phyloP scores from a whole-genome alignment of 1,140 invertebrate genomes.

The Zaprionus lachaisei region DNA sequence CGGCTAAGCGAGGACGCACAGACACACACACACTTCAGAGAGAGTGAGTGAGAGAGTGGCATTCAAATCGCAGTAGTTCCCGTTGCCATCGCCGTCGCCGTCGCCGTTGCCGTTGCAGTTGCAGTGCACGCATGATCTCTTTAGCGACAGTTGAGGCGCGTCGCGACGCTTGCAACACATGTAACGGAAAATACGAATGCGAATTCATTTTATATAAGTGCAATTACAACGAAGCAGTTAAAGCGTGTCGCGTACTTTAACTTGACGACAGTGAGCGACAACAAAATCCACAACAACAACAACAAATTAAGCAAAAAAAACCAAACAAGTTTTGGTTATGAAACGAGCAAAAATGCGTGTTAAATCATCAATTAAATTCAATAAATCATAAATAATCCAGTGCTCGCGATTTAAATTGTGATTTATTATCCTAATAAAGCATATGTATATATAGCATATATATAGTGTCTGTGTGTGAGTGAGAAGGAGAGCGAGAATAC shows the following conservation, averaged over 20 bases:
- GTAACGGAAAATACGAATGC: conserved; percentile 25
- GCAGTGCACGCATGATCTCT: conserved; percentile 49
- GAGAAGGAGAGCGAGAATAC: too few species aligned
- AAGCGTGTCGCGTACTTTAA: conserved; percentile 28
- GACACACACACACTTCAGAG: not conserved
- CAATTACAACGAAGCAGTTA: conserved; percentile 54
- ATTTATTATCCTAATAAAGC: conserved; percentile 57
- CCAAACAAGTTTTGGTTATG: conserved; percentile 44
- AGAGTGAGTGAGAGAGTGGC: not conserved
- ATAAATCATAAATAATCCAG: conserved; percentile 68
- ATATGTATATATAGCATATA: not conserved
- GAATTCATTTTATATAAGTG: conserved; percentile 39
- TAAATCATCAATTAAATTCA: conserved; percentile 66
- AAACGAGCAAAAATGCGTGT: conserved; percentile 30
- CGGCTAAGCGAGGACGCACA: not conserved
- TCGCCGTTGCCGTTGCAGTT: conserved; percentile 1
- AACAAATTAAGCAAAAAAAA: conserved; percentile 13
- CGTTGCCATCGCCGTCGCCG: too few species aligned
- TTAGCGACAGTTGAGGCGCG: conserved; percentile 17
- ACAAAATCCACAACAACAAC: not conserved
- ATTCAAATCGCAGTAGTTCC: conserved; percentile 1
- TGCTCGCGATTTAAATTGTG: conserved; percentile 62
- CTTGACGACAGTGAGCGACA: conserved; percentile 27
- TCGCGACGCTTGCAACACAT: conserved; percentile 34
- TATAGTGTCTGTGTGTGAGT: not conserved